A percentile compares a stretch with the other conserved stretches of the same genome.
Evolutionary conservation across 2,113 vertebrate species (phyloP).

Genomic region (Hippoglossus stenolepis): DNA sequence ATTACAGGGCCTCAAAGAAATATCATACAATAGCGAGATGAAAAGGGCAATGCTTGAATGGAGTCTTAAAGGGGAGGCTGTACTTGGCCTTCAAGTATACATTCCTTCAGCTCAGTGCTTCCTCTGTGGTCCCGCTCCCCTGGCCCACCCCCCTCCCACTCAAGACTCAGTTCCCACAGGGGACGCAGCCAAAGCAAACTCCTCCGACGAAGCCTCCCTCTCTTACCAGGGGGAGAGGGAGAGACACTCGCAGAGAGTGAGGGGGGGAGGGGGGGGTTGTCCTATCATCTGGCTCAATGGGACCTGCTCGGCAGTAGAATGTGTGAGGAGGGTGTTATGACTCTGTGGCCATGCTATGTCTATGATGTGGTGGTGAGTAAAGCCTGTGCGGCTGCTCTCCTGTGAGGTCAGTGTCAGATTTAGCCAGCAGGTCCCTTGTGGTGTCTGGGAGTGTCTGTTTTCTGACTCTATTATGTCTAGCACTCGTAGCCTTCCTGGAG

Average conservation of each 20-base stretch:
- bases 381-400: conserved; percentile 73
- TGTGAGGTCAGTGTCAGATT: conserved; percentile 81
- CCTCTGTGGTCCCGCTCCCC: conserved; percentile 81
- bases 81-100: conserved; percentile 85
- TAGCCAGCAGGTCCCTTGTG: conserved; percentile 82
- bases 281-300: conserved; percentile 62
- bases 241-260: neutral
- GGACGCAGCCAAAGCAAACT: conserved; percentile 81
- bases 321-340: conserved; percentile 74
- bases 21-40: conserved; percentile 81
- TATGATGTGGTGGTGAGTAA: conserved; percentile 81
- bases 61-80: conserved; percentile 81
- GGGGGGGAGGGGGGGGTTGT: conserved; percentile 47
- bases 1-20: conserved; percentile 81
- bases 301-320: conserved; percentile 66
- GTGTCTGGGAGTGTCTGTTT: conserved; percentile 86
- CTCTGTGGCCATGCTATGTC: conserved; percentile 73
- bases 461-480: conserved; percentile 86
- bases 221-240: conserved; percentile 54
- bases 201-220: conserved; percentile 81
- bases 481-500: conserved; percentile 80
- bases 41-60: conserved; percentile 84
- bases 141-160: conserved; percentile 67
- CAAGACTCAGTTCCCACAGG: conserved; percentile 83
- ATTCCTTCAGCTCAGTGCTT: conserved; percentile 84